Percentiles rank a stretch among this genome's conserved stretches.
Conservation (phyloP, 2,888 invertebrate species). For the Gandaritis pyraliata region DNA sequence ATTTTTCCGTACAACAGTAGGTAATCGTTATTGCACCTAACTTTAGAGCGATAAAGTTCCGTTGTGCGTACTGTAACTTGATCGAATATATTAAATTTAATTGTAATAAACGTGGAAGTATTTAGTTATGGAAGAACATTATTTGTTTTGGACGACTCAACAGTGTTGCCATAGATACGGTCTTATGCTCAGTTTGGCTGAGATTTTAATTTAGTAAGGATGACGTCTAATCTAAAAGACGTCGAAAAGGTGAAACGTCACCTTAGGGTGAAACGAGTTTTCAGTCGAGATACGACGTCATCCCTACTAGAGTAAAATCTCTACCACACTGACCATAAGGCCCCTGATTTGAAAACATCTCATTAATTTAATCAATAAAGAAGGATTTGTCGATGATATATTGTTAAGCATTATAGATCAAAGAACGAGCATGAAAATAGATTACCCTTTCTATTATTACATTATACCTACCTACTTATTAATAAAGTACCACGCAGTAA, state of each 20-base stretch:
- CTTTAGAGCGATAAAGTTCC: no score
- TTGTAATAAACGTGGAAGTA: neutral
- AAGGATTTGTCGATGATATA: slow-evolving; percentile 7
- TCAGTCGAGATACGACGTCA: no score
- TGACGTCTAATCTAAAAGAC: no score
- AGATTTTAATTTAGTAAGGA: no score
- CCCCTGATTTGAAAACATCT: slow-evolving; percentile 6
- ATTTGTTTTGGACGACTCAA: neutral
- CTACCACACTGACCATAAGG: no score
- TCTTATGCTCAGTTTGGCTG: no score
- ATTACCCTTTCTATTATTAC: slow-evolving; percentile 48
- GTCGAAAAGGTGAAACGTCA: no score
- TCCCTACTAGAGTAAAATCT: no score
- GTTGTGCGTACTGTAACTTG: no score
- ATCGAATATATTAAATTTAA: neutral
- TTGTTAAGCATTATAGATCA: slow-evolving; percentile 10
- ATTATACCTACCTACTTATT: slow-evolving; percentile 53
- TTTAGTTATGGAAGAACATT: neutral
- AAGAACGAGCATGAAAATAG: slow-evolving; percentile 40
- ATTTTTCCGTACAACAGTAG: no score
- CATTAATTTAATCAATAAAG: slow-evolving; percentile 2
- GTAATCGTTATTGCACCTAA: no score
- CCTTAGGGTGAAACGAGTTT: no score
- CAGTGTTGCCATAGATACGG: slow-evolving; percentile 2
- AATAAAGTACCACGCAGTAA: slow-evolving; percentile 55